Base-by-base conservation (phyloP, 2,888 invertebrate genomes). In the Drosophila quinaria region DNA sequence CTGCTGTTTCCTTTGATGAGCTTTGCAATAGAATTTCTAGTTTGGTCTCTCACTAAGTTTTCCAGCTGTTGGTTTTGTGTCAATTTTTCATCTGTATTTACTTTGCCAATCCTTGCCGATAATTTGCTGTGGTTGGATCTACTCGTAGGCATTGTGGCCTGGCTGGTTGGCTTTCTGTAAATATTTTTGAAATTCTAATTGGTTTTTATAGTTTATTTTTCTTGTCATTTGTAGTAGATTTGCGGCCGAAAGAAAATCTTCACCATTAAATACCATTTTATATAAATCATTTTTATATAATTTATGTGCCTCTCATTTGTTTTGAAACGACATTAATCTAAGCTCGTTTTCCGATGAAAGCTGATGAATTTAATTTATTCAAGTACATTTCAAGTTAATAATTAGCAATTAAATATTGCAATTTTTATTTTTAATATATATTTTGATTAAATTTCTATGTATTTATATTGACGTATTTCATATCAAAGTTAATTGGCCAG, bases 71-170 rank as follows among this genome's bases (percentile, higher is more conserved):
- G 22, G 47, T 47, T 47, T 47, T 60, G 39, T 65, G 58, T 64
- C 55, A 64, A 63, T 78, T 70, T 65, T 82, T 70, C 63, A 79
- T 73, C 68, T 65, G 69, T 79, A 70, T 80, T 82, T 73, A 55
- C 65, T 75, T 64, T 70, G 52, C 73, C 70, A 79, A 80, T 80
- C 73, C 80, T 66, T 62, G 70, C 61, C 61, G 63, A 73, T 80
- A 73, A 80, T 80, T 82, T 80, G 44, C 35, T 70, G 74, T 68
- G 59, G 63, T 65, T 66, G 56, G 22, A n/a, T 33, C 25, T 35
- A 13, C n/a, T 17, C 22, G 17, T n/a, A 58, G 44, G 31, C 39
- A 47, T 46, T 61, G 37, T 49, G 50, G 66, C 39, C 35, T 1
- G 19, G 2, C 44, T 37, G 42, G 15, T 39, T 25, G 19, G 13